Percentiles rank a stretch among this genome's conserved stretches.
These are phyloP conservation scores for Entomobrya proxima DNA, from an alignment of 2,888 invertebrate species.

Conservation along the genomic window DNA sequence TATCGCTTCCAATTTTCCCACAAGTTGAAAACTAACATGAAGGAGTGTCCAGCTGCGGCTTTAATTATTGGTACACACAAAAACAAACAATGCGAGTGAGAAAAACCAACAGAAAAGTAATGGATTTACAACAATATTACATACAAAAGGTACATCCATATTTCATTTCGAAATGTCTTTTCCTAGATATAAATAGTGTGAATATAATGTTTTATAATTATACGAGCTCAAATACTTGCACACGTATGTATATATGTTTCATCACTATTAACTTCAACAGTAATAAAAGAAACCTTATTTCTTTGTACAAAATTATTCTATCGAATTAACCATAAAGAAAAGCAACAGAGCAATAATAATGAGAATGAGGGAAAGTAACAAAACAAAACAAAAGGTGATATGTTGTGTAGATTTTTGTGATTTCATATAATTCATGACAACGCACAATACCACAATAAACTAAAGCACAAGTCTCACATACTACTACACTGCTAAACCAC, in stretches of 20 bases:
- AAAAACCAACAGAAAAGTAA: conserved; percentile 25
- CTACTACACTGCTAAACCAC: too few species aligned
- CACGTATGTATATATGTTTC: not conserved
- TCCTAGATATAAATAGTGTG: not conserved
- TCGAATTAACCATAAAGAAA: not conserved
- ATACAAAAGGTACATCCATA: not conserved
- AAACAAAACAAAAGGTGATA: not conserved
- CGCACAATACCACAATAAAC: too few species aligned
- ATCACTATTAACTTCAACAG: conserved; percentile 17
- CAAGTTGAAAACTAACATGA: conserved; percentile 53
- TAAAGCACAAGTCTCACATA: too few species aligned
- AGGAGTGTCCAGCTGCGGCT: conserved; percentile 67
- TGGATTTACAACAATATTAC: not conserved
- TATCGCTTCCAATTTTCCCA: conserved; percentile 57
- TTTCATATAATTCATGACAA: too few species aligned
- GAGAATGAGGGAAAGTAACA: not conserved
- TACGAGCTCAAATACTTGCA: too few species aligned
- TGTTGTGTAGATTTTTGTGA: not conserved
- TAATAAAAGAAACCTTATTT: not conserved
- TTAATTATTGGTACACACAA: conserved; percentile 55
- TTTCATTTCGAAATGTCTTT: conserved; percentile 22
- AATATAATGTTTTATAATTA: too few species aligned
- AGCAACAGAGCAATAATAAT: not conserved
- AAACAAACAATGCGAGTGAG: conserved; percentile 30
- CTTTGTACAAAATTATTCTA: not conserved